Percentiles rank a stretch among this genome's conserved stretches.
Evolutionary conservation across 2,113 vertebrate genomes (phyloP).

Genomic region (Perca schrenkii): DNA sequence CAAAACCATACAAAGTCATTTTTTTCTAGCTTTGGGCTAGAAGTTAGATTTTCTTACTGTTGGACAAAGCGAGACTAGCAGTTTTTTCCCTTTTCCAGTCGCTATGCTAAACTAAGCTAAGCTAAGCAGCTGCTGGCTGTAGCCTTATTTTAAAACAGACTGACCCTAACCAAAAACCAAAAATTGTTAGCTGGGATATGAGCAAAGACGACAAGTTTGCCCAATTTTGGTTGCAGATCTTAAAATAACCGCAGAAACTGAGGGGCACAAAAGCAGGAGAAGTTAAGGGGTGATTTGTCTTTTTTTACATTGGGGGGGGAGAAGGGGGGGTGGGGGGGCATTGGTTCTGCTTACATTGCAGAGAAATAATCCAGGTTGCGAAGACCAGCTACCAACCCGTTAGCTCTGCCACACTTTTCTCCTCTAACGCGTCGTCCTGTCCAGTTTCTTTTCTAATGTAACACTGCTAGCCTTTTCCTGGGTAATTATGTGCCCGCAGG

Average conservation of each 20-base stretch:
- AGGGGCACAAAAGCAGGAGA: slow-evolving; percentile 8
- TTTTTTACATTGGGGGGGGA: slow-evolving; percentile 6
- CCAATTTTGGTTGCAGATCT: slow-evolving; percentile 49
- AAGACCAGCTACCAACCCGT: slow-evolving; percentile 75
- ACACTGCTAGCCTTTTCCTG: not conserved
- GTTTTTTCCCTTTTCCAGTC: not conserved
- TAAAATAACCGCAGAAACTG: slow-evolving; percentile 22
- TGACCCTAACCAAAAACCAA: too few relatives aligned
- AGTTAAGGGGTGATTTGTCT: slow-evolving; percentile 29
- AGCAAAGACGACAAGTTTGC: slow-evolving; percentile 4
- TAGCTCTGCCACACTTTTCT: slow-evolving; percentile 6
- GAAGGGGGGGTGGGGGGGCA: not conserved
- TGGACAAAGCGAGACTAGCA: not conserved
- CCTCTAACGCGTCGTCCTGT: not conserved
- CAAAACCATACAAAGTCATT: too few relatives aligned
- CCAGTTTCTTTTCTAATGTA: slow-evolving; percentile 7
- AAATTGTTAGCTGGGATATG: too few relatives aligned
- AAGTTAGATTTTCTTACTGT: too few relatives aligned
- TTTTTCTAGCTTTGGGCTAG: not conserved
- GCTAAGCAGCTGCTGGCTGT: not conserved
- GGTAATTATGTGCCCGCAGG: not conserved
- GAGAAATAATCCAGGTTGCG: slow-evolving; percentile 49
- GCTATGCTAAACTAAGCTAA: slow-evolving; percentile 4
- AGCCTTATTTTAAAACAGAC: not conserved
- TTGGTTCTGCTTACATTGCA: slow-evolving; percentile 30